Percentiles rank a stretch among this genome's conserved stretches.
These are phyloP conservation scores for Ploceus nigricollis DNA, from an alignment of 2,113 vertebrate species.

Conservation along the genomic window DNA sequence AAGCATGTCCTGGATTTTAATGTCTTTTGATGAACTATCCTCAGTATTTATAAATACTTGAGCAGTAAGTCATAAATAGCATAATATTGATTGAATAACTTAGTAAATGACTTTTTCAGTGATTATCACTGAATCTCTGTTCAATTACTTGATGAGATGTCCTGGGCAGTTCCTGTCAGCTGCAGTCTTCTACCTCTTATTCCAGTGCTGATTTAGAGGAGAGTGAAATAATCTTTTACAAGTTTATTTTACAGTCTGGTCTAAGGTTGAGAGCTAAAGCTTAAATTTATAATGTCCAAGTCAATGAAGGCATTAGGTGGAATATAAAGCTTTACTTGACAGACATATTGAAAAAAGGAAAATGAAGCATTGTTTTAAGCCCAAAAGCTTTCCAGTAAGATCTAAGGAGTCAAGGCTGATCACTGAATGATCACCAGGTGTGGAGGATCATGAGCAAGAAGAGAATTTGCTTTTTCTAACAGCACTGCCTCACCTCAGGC, in stretches of 20 bases:
- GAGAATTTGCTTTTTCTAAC: neutral
- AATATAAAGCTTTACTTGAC: neutral
- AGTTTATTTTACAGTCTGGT: conserved; percentile 9
- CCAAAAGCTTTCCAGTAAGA: neutral
- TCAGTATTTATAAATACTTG: neutral
- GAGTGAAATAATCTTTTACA: neutral
- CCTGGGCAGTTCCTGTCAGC: neutral
- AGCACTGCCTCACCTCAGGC: neutral
- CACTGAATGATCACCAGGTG: neutral
- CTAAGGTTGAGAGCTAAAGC: conserved; percentile 18
- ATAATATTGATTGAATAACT: neutral
- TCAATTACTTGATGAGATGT: neutral
- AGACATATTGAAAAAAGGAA: neutral
- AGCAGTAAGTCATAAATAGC: neutral
- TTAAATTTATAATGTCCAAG: neutral
- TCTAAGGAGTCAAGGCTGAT: neutral
- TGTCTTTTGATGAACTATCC: neutral
- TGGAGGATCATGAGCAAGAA: neutral
- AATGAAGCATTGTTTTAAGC: neutral
- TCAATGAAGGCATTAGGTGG: neutral
- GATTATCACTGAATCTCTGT: neutral
- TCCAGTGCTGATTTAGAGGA: neutral
- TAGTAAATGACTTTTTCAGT: neutral
- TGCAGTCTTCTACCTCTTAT: neutral
- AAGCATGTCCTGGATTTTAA: neutral